Percentiles rank a stretch among this genome's conserved stretches.
Evolutionary conservation across 2,797 vertebrate genomes (phyloP).

Genomic region (Microctenopoma steveboyesi): DNA sequence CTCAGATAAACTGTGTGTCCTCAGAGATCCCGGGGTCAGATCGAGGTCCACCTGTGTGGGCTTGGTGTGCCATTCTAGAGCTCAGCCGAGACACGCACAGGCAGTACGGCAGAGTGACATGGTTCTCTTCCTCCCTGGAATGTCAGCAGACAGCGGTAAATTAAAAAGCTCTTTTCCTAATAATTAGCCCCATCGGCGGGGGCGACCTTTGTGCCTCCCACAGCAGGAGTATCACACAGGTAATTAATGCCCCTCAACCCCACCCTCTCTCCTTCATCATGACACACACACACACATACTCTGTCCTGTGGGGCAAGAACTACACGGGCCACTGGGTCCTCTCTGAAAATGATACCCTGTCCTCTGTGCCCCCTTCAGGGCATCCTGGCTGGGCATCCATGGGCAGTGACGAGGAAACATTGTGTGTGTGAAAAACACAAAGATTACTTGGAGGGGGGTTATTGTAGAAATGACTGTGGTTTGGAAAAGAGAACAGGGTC

Average conservation of each 20-base stretch:
- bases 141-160: slow-evolving; percentile 79
- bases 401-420: slow-evolving; percentile 62
- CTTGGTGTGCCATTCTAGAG: slow-evolving; percentile 20
- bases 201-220: slow-evolving; percentile 76
- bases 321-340: slow-evolving; percentile 64
- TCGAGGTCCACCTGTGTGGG: slow-evolving; percentile 61
- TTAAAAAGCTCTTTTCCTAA: slow-evolving; percentile 81
- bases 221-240: slow-evolving; percentile 75
- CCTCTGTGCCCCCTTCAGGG: slow-evolving; percentile 63
- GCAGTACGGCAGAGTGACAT: slow-evolving; percentile 54
- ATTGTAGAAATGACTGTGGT: slow-evolving; percentile 43
- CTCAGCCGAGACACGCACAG: slow-evolving; percentile 20
- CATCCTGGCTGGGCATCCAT: slow-evolving; percentile 60
- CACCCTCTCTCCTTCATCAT: slow-evolving; percentile 43
- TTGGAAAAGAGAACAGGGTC: slow-evolving; percentile 32
- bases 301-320: slow-evolving; percentile 53
- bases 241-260: slow-evolving; percentile 75
- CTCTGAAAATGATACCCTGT: slow-evolving; percentile 75
- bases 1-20: slow-evolving; percentile 50
- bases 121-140: slow-evolving; percentile 76
- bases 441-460: slow-evolving; percentile 46
- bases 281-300: slow-evolving; percentile 54
- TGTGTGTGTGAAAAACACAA: slow-evolving; percentile 10
- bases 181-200: slow-evolving; percentile 77
- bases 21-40: slow-evolving; percentile 52